A percentile compares a stretch with the other conserved stretches of the same genome.
Conservation (phyloP, 92 coral and sea anemone genomes). For the Pocillopora meandrina region DNA sequence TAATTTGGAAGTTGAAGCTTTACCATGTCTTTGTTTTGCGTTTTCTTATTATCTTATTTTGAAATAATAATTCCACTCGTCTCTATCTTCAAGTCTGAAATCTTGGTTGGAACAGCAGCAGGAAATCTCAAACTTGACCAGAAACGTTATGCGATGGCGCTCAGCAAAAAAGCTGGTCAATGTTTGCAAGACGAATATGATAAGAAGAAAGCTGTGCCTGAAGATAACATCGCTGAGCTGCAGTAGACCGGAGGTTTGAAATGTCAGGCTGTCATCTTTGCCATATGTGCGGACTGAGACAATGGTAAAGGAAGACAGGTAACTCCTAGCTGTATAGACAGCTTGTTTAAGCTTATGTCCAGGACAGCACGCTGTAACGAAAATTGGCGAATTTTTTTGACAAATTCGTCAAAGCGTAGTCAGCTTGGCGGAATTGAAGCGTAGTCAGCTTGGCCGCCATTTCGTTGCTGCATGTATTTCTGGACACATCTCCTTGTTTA, state of each 20-base stretch:
- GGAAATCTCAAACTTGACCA: constrained; percentile 49
- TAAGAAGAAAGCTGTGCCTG: constrained; percentile 30
- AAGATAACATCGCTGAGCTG: constrained; percentile 48
- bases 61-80: background rate
- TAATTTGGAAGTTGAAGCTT: background rate
- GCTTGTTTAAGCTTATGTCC: too few species aligned
- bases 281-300: constrained; percentile 44
- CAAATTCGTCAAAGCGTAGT: too few species aligned
- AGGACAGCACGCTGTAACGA: fast-evolving
- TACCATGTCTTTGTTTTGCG: background rate
- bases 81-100: constrained; percentile 44
- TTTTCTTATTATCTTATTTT: background rate
- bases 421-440: too few species aligned
- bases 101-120: constrained; percentile 63
- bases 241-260: constrained; percentile 43
- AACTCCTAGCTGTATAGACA: background rate
- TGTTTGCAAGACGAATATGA: constrained; percentile 58
- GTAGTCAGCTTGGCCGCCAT: too few species aligned
- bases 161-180: constrained; percentile 69
- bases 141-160: constrained; percentile 66
- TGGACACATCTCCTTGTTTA: too few species aligned
- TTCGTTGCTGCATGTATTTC: too few species aligned
- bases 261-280: constrained; percentile 56
- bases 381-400: too few species aligned
- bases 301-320: constrained; percentile 61